A percentile compares a stretch with the other conserved stretches of the same genome.
phyloP scores from a whole-genome alignment of 2,113 vertebrate genomes.

The Myrmophylax atrothorax region DNA sequence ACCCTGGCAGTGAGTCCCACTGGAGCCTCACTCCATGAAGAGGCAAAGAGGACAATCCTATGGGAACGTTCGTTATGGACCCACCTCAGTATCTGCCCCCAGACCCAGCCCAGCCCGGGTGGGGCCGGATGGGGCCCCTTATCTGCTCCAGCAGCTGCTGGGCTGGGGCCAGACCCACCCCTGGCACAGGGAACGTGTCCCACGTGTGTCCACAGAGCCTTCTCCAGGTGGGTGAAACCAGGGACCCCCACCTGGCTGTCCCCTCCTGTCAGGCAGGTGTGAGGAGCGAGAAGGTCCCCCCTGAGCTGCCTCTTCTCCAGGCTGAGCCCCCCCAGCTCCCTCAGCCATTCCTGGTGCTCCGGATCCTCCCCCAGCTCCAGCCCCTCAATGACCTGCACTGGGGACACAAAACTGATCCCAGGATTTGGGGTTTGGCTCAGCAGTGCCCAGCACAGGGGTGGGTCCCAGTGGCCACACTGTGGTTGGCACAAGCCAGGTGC shows the following conservation, averaged over 20 bases:
- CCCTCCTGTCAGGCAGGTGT: fast-evolving
- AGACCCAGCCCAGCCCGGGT: neutral
- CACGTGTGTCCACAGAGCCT: neutral
- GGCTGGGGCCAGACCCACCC: neutral
- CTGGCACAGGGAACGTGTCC: fast-evolving
- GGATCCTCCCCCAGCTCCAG: neutral
- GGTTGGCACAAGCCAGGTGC: neutral
- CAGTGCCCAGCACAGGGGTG: neutral
- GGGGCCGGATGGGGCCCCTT: neutral
- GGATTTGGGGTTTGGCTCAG: neutral
- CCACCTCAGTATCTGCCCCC: neutral
- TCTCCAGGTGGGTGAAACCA: neutral
- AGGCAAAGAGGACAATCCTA: fast-evolving
- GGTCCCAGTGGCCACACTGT: neutral
- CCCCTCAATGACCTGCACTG: neutral
- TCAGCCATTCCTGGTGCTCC: neutral
- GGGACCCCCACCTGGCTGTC: neutral
- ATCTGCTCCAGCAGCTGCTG: neutral
- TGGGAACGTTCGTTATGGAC: neutral
- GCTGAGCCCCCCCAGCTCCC: neutral
- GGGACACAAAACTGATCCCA: neutral
- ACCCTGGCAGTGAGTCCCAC: neutral
- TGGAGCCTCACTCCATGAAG: neutral
- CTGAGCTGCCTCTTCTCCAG: neutral
- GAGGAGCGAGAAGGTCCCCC: fast-evolving